These are phyloP conservation scores for Philereme vetulata DNA, from an alignment of 2,888 invertebrate species.

Conservation along the genomic window DNA sequence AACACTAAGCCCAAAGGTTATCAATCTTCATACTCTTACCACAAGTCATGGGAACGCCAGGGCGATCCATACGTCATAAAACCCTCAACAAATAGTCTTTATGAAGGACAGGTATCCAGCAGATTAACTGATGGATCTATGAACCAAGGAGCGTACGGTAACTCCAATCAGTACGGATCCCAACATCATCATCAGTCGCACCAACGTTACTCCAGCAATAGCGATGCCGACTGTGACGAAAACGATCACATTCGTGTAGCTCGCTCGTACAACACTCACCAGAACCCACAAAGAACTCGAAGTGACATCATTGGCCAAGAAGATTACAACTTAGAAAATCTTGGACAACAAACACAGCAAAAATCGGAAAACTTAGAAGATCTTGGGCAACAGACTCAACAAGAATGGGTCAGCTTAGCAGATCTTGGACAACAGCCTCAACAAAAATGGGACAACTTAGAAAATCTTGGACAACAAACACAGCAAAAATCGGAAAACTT, in stretches of 20 bases:
- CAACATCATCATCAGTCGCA: constrained; percentile 51
- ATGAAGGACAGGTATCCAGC: constrained; percentile 54
- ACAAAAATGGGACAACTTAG: constrained; percentile 35
- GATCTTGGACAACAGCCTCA: constrained; percentile 49
- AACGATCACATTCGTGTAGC: constrained; percentile 59
- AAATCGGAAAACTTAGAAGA: constrained; percentile 39
- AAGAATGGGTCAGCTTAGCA: constrained; percentile 40
- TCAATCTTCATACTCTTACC: constrained; percentile 78
- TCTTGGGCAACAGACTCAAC: constrained; percentile 46
- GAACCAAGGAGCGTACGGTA: constrained; percentile 45
- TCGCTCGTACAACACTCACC: constrained; percentile 58
- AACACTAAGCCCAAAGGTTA: constrained; percentile 70
- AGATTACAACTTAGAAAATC: constrained; percentile 18
- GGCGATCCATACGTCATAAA: constrained; percentile 78
- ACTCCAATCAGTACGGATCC: constrained; percentile 55
- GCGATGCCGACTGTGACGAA: constrained; percentile 56
- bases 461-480: constrained; percentile 47
- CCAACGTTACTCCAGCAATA: constrained; percentile 44
- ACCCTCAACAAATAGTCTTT: constrained; percentile 54
- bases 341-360: constrained; percentile 49
- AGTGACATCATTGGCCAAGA: constrained; percentile 23
- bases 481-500: constrained; percentile 41
- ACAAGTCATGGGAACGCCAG: constrained; percentile 80
- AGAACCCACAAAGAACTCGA: constrained; percentile 24
- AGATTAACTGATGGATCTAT: constrained; percentile 54